phyloP scores from a whole-genome alignment of 2,113 vertebrate species.

The Cyanistes caeruleus region DNA sequence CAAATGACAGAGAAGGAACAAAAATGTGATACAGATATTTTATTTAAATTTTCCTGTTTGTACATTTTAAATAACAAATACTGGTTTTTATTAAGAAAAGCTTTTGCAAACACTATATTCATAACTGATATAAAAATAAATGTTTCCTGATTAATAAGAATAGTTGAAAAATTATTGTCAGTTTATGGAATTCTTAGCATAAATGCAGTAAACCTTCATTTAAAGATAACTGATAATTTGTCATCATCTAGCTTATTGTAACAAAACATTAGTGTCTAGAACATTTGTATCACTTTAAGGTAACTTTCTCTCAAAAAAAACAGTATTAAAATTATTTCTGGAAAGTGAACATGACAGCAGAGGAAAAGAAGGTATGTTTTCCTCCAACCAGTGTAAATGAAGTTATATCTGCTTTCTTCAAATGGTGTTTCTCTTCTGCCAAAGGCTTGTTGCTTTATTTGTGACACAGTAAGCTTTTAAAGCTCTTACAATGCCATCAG shows the following conservation, averaged over 20 bases:
- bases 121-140: not conserved
- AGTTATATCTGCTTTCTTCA: not conserved
- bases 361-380: not conserved
- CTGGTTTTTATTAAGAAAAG: not conserved
- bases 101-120: not conserved
- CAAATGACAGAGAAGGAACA: not conserved
- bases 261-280: not conserved
- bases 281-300: not conserved
- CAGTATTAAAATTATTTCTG: not conserved
- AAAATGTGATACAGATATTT: not conserved
- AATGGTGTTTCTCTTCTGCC: not conserved
- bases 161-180: not conserved
- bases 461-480: not conserved
- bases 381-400: not conserved
- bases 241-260: not conserved
- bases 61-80: not conserved
- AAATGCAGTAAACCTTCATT: not conserved
- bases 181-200: not conserved
- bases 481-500: not conserved
- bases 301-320: not conserved
- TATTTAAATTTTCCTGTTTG: not conserved
- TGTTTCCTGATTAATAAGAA: not conserved
- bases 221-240: not conserved
- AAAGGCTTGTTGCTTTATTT: not conserved
- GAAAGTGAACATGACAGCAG: not conserved